Evolutionary conservation across 2,888 invertebrate genomes (phyloP).

Genomic region (Neoaliturus tenellus): DNA sequence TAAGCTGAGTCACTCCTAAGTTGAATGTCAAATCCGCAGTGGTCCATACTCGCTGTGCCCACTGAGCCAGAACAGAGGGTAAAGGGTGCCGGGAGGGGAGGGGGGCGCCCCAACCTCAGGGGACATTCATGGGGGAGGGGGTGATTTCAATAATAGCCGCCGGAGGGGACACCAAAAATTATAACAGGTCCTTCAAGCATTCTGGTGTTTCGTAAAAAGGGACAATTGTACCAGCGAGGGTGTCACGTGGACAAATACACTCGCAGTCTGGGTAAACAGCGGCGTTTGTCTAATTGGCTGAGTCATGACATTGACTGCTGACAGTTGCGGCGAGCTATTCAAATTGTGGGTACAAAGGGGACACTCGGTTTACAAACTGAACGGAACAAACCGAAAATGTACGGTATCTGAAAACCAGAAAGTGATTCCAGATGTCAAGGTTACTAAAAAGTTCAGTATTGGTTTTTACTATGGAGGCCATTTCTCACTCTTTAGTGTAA

Average conservation of each 20-base stretch:
- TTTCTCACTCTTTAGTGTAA: too few species aligned
- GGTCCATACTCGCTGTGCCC: background rate
- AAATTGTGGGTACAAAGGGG: too few species aligned
- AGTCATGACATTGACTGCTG: constrained; percentile 22
- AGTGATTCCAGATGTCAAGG: too few species aligned
- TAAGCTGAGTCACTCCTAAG: too few species aligned
- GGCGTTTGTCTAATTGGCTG: constrained; percentile 36
- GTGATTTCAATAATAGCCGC: constrained; percentile 53
- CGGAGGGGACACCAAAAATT: constrained; percentile 55
- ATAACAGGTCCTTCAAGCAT: constrained; percentile 54
- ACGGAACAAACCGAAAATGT: too few species aligned
- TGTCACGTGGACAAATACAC: constrained; percentile 51
- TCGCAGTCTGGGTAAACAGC: constrained; percentile 45
- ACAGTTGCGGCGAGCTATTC: background rate
- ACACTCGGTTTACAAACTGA: too few species aligned
- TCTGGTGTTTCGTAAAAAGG: constrained; percentile 54
- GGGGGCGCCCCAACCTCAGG: background rate
- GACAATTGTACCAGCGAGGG: constrained; percentile 46
- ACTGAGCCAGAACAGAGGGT: constrained; percentile 9
- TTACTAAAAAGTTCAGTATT: too few species aligned
- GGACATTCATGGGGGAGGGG: background rate
- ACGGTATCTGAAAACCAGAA: too few species aligned
- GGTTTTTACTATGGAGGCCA: too few species aligned
- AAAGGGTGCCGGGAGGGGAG: background rate
- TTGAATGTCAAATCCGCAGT: background rate